These are phyloP conservation scores for Linnaemya vulpina DNA, from an alignment of 2,888 invertebrate species.

Conservation along the genomic window DNA sequence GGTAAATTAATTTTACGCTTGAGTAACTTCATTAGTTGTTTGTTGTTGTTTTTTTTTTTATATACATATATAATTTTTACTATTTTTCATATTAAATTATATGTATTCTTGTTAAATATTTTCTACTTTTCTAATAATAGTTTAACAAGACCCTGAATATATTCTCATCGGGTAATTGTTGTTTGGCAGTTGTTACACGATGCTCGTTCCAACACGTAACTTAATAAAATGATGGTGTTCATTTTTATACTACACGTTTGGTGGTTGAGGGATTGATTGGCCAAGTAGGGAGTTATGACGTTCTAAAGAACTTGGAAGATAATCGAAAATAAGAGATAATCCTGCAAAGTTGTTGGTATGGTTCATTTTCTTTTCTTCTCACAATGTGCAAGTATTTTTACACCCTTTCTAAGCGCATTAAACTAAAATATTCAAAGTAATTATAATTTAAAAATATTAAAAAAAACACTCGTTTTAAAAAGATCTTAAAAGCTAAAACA, in stretches of 20 bases:
- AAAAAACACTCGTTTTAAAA: no score
- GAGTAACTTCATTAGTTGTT: conserved; percentile 54
- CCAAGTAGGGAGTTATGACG: background rate
- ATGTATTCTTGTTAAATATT: conserved; percentile 50
- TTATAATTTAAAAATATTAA: no score
- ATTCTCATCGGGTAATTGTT: conserved; percentile 55
- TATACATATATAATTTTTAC: conserved; percentile 1
- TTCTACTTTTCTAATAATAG: conserved; percentile 57
- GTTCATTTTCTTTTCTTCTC: no score
- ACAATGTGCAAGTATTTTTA: no score
- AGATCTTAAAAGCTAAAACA: no score
- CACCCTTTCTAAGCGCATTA: no score
- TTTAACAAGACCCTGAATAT: conserved; percentile 54
- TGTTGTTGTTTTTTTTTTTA: conserved; percentile 13
- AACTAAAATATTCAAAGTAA: no score
- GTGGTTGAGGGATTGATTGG: no score
- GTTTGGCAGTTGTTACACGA: conserved; percentile 46
- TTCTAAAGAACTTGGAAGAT: no score
- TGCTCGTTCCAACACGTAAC: conserved; percentile 4
- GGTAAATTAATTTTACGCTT: conserved; percentile 57
- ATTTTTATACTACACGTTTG: background rate
- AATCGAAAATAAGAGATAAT: no score
- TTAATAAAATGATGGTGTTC: conserved; percentile 4
- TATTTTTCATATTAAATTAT: conserved; percentile 14
- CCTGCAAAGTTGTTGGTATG: no score